Percentiles rank a stretch among this genome's conserved stretches.
phyloP scores from a whole-genome alignment of 2,797 vertebrate genomes.

The Manis crassicaudata region DNA sequence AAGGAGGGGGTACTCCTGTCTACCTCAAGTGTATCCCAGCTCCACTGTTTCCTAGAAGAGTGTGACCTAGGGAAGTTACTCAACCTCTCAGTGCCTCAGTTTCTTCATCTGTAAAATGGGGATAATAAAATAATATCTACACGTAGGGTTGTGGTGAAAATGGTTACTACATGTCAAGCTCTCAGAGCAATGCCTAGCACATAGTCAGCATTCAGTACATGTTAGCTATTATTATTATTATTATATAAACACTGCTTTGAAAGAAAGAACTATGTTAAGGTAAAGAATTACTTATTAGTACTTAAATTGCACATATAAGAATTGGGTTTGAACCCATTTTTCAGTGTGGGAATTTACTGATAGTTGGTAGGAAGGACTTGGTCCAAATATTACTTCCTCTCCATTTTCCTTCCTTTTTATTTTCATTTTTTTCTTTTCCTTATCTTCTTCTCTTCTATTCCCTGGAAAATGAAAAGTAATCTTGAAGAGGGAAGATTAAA shows the following conservation, averaged over 20 bases:
- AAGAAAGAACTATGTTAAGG: constrained; percentile 17
- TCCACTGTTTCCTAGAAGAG: not conserved
- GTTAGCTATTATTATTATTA: not conserved
- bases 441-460: constrained; percentile 28
- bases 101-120: not conserved
- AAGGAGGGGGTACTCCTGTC: not conserved
- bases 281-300: constrained; percentile 26
- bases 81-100: not conserved
- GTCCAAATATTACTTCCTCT: not conserved
- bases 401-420: not conserved
- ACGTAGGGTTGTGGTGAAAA: not conserved
- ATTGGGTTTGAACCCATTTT: constrained; percentile 23
- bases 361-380: constrained; percentile 16
- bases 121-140: not conserved
- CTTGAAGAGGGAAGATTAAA: constrained; percentile 7
- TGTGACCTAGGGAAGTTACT: not conserved
- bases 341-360: not conserved
- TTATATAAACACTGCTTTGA: constrained; percentile 11
- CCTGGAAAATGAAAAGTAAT: constrained; percentile 56
- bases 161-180: not conserved
- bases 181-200: not conserved
- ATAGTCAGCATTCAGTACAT: not conserved
- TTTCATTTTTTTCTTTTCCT: not conserved
- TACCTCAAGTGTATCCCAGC: not conserved
- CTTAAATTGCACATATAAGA: not conserved